Base-by-base conservation (phyloP, 2,888 invertebrate species). In the Nomada flava region DNA sequence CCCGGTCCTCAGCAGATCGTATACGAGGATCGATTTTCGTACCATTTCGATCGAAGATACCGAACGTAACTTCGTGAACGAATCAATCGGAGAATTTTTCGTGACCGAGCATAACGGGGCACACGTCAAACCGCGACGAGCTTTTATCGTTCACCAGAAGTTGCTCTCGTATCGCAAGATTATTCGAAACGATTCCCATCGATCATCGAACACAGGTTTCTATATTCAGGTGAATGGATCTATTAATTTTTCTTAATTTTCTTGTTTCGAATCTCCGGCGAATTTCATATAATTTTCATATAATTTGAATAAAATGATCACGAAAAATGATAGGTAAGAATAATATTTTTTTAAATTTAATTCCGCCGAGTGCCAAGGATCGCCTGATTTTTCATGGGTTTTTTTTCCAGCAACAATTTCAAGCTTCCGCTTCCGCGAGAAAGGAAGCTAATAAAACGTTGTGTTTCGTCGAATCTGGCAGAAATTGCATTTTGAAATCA, bases 11-110 rank as follows among this genome's bases (percentile, higher is more conserved):
- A 91, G 77, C 29, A 91, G 75, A 23, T 90, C 86, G 83, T 91
- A 91, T 36, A 91, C 89, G 53, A 91, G 82, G 29, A 75, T 77
- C 67, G 91, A 91, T 29, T 87, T 86, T 29, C 88, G 89, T 36
- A 85, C 82, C 88, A 87, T 87, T 44, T 84, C 18, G 52, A 36
- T 36, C 36, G 36, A 13, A 47, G 15, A 13, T 47, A 47, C 47
- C 3, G 13, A 3, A 3, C 47, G 47, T 47, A 7, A 3, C 10
- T 42, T 59, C 26, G n/a, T 71, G 47, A 73, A 71, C 18, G 11
- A 26, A 47, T 64, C 20, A 59, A 59, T 69, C 36, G 47, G 36
- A 3, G 47, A 47, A 13, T 13, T 47, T 47, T 2, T 3, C 47
- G 47, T 47, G 3, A 53, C 26, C 26, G 1, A 44, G 23, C 71